Evolutionary conservation across 2,113 vertebrate species (phyloP), one percentile per base, ranked within the genome.

Genomic region (Salvelinus namaycush): DNA sequence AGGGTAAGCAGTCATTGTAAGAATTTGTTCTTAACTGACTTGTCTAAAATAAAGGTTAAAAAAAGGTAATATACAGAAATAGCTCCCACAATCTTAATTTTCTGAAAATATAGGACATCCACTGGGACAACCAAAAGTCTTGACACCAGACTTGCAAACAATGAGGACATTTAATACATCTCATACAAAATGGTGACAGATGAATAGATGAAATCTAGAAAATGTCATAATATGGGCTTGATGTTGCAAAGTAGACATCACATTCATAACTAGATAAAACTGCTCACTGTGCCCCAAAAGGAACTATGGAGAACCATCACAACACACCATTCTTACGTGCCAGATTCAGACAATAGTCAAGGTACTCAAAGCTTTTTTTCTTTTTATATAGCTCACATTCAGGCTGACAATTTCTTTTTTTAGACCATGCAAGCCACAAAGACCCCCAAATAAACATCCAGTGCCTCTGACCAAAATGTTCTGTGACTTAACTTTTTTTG

Each of bases 91-190:
- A 54, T 54, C 12, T 5, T 18, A 1, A 54, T 54, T 54, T 54
- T 18, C 51, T 54, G 49, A 18, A 54, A 76, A 75, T 73, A 54
- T 54, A 54, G 51, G 51, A 18, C 16, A 16, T 14, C 70, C 59
- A 72, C 65, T 29, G 67, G 65, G 64, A 29, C 34, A 64, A 49
- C 22, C 34, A 64, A 60, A 27, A 26, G 14, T 44, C 39, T 18
- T 18, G 18, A 16, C 11, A 60, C 48, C 60, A 29, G 68, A 74
- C 69, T 73, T 84, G 87, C 82, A 88, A 88, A 86, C 78, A 84
- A 86, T 81, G 75, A 86, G 75, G 80, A 83, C 71, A 81, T 88
- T 88, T 88, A 86, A 88, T 88, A 81, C 77, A 62, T 78, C 80
- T 86, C 74, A 80, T 86, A 86, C 81, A 88, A 86, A 86, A 88